phyloP scores from a whole-genome alignment of 2,888 invertebrate species.

The Epsilonema sp. region DNA sequence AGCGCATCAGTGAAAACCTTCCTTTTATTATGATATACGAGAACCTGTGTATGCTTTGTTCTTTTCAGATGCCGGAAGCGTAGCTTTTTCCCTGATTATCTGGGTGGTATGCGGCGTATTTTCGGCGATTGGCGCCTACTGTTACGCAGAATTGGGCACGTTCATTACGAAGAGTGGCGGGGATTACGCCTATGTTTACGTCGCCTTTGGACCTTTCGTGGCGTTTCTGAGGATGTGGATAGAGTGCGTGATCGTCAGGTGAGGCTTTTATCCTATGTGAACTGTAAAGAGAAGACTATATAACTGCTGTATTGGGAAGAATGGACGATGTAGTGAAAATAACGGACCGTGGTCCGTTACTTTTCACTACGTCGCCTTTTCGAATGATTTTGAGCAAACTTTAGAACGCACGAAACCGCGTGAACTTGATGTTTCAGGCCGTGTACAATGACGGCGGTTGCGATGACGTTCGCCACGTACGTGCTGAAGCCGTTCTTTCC shows the following conservation, averaged over 20 bases:
- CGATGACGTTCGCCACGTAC: slow-evolving; percentile 81
- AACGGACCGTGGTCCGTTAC: not conserved
- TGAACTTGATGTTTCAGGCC: slow-evolving; percentile 49
- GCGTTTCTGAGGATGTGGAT: slow-evolving; percentile 92
- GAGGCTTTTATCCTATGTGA: slow-evolving; percentile 32
- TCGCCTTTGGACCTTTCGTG: slow-evolving; percentile 83
- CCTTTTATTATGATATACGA: no score
- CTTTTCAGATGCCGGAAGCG: slow-evolving; percentile 50
- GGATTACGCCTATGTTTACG: slow-evolving; percentile 94
- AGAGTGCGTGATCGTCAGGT: slow-evolving; percentile 58
- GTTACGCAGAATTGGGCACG: slow-evolving; percentile 85
- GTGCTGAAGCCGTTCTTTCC: slow-evolving; percentile 82
- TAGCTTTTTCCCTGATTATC: slow-evolving; percentile 71
- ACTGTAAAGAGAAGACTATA: not conserved
- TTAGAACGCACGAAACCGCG: no score
- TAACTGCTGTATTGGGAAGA: no score
- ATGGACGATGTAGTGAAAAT: no score
- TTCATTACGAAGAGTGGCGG: slow-evolving; percentile 53
- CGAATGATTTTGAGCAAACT: not conserved
- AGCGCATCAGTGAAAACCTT: no score
- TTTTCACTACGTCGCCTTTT: not conserved
- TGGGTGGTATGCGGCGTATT: slow-evolving; percentile 82
- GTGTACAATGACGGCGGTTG: slow-evolving; percentile 83
- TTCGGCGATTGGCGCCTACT: slow-evolving; percentile 91
- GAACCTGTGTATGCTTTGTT: no score